Base-by-base conservation (phyloP, 1,140 invertebrate species). In the Diachasmimorpha longicaudata region DNA sequence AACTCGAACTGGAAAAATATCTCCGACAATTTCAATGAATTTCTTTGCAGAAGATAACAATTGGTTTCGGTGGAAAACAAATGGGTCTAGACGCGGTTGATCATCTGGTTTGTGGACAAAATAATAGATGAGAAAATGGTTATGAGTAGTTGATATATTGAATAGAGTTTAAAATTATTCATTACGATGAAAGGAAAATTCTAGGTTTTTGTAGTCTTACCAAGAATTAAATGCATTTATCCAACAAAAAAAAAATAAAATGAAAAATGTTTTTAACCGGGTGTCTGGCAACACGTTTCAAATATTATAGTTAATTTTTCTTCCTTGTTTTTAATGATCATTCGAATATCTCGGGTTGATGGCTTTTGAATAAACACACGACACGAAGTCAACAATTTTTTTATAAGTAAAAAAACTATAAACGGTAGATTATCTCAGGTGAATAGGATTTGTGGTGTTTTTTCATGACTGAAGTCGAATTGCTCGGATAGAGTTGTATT, bases 81-180 rank as follows among this genome's bases (percentile, higher is more conserved):
- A 68, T 36, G 36, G 36, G 66, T 68, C 66, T 37, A 68, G 63
- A 66, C 63, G 14, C 16, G 66, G 66, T n/a, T 68, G 66, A 16
- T 37, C 72, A 72, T 77, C 73, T 72, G 75, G 36, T 39, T 68
- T 68, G 66, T 68, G 66, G 14, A 63, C 10, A 19, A 63, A 68
- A 68, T 37, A 68, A 37, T 37, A 68, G 14, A 68, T 58, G 19
- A 58, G 79, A 77, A 31, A 82, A 75, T 85, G 83, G 83, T 87
- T 88, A 87, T 83, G 84, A 85, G 78, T 87, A 86, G 87, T 89
- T 89, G 83, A 87, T 84, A 66, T 81, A 87, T 88, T 89, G 82
- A 84, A 89, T 87, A 89, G 85, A 89, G 86, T 89, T 85, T 88
- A 89, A 86, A 82, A 79, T 79, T 78, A 85, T 83, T 42, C 79